Evolutionary conservation across 2,113 vertebrate species (phyloP).

Genomic region (Ptilorrhoa leucosticta): DNA sequence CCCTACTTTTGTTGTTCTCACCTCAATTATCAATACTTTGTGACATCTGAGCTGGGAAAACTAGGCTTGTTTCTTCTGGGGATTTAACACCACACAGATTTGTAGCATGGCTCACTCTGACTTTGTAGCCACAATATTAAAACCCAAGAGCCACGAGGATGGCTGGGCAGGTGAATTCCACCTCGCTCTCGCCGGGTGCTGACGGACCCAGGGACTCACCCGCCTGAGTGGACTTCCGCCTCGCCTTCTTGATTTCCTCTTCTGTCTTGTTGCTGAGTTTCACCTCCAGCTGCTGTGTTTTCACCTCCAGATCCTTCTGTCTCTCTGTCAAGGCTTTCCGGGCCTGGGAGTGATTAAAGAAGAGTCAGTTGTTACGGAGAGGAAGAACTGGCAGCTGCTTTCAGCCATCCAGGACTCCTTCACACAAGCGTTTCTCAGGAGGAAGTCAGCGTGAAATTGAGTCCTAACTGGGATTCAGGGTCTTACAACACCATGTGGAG

Average conservation of each 20-base stretch:
- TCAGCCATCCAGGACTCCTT: neutral
- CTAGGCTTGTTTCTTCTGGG: neutral
- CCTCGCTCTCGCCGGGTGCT: accelerated
- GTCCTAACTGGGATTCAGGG: neutral
- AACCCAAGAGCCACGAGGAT: accelerated
- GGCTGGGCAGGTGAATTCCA: neutral
- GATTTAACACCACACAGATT: neutral
- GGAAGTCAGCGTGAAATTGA: neutral
- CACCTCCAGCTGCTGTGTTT: constrained; percentile 94
- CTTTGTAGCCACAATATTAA: neutral
- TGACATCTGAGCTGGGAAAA: neutral
- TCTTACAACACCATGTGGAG: neutral
- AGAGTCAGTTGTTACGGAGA: neutral
- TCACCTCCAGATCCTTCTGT: constrained; percentile 95
- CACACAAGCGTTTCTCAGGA: neutral
- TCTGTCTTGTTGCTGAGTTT: constrained; percentile 95
- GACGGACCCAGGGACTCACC: constrained; percentile 68
- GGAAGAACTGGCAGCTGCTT: neutral
- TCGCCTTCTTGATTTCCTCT: constrained; percentile 97
- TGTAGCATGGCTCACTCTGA: neutral
- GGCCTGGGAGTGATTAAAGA: constrained; percentile 72
- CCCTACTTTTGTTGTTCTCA: neutral
- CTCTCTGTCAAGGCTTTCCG: constrained; percentile 90
- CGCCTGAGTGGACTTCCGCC: constrained; percentile 96
- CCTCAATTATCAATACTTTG: neutral